Conservation (phyloP, 2,113 vertebrate genomes). For the Axis porcinus region DNA sequence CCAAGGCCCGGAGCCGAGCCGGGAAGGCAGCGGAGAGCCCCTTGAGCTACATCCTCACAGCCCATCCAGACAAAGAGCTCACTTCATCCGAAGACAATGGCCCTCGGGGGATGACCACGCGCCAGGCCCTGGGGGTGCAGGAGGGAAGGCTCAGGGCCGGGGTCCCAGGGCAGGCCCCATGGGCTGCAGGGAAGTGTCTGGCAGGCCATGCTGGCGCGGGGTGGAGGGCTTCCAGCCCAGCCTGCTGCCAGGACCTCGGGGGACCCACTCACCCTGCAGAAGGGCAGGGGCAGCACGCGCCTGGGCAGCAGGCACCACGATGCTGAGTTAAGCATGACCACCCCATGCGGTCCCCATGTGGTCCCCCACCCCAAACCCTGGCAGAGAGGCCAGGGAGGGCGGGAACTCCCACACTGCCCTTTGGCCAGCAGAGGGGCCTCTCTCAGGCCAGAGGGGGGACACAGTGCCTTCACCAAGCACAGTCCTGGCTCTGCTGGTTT, state of each 20-base stretch:
- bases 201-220: background rate
- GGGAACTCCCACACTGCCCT: background rate
- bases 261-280: background rate
- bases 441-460: background rate
- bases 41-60: background rate
- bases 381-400: background rate
- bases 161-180: background rate
- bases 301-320: background rate
- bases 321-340: background rate
- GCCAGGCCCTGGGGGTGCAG: conserved; percentile 42
- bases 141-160: background rate
- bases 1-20: background rate
- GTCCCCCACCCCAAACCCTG: background rate
- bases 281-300: background rate
- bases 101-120: background rate
- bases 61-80: conserved; percentile 50
- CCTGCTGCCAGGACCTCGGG: background rate
- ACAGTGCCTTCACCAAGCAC: background rate
- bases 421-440: background rate
- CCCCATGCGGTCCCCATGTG: background rate
- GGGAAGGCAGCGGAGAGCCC: background rate
- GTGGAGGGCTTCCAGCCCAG: background rate
- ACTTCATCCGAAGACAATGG: conserved; percentile 47
- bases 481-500: background rate
- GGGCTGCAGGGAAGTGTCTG: conserved; percentile 3